Percentiles rank a stretch among this genome's conserved stretches.
These are phyloP conservation scores for Campoplex capitator DNA, from an alignment of 2,888 invertebrate species.

Conservation along the genomic window DNA sequence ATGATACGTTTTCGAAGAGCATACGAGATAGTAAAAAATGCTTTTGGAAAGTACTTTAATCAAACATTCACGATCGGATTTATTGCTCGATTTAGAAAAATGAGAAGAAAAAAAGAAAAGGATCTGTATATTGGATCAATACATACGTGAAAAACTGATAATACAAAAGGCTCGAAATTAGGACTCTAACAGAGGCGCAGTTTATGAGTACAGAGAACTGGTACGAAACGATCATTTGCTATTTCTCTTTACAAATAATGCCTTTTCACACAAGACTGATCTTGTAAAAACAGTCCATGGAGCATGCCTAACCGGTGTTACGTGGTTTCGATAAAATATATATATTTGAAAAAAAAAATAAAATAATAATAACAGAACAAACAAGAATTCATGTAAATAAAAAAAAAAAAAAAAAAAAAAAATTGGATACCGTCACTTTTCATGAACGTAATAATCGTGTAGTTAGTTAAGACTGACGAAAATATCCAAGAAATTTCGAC, in stretches of 20 bases:
- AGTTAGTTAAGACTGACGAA: constrained; percentile 5
- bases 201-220: constrained; percentile 48
- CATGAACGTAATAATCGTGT: neutral
- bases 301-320: constrained; percentile 45
- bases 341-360: neutral
- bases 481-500: neutral
- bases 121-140: no score
- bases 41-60: constrained; percentile 54
- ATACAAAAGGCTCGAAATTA: constrained; percentile 30
- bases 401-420: neutral
- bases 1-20: constrained; percentile 4
- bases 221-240: constrained; percentile 60
- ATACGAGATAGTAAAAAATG: neutral
- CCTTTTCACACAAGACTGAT: constrained; percentile 71
- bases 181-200: constrained; percentile 68
- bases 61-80: constrained; percentile 38
- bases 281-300: constrained; percentile 55
- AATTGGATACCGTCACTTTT: neutral
- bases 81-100: neutral
- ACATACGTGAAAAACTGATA: constrained; percentile 1
- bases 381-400: neutral
- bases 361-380: neutral
- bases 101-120: neutral
- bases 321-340: constrained; percentile 22
- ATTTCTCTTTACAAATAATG: constrained; percentile 65